Conservation (phyloP, 2,888 invertebrate genomes). For the Dorcus parallelipipedus region DNA sequence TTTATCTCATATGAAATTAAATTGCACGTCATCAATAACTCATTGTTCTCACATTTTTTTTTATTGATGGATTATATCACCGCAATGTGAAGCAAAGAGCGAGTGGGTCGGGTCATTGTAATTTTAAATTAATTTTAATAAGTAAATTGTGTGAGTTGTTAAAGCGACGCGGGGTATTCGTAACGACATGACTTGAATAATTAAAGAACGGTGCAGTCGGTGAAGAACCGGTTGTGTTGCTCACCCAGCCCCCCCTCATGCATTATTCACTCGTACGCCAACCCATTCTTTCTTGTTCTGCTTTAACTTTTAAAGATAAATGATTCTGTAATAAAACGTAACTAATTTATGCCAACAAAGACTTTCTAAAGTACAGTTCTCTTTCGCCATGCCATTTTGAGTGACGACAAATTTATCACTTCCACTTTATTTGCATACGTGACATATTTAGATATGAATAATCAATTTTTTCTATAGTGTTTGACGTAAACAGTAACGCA, state of each 20-base stretch:
- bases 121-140: conserved; percentile 25
- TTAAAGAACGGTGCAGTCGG: conserved; percentile 3
- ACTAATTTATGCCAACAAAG: too few species aligned
- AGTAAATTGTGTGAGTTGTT: conserved; percentile 21
- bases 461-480: too few species aligned
- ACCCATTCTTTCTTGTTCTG: conserved; percentile 8
- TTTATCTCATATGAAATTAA: not conserved
- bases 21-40: conserved; percentile 2
- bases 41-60: not conserved
- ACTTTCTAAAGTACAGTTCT: too few species aligned
- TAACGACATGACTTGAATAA: conserved; percentile 14
- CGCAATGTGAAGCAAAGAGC: conserved; percentile 8
- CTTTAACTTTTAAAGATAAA: too few species aligned
- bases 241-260: conserved; percentile 25
- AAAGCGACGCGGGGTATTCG: conserved; percentile 20
- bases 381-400: too few species aligned
- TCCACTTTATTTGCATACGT: too few species aligned
- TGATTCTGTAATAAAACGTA: too few species aligned
- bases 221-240: conserved; percentile 27
- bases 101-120: conserved; percentile 20
- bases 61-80: conserved; percentile 21
- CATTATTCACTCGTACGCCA: conserved; percentile 28
- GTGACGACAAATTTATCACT: too few species aligned
- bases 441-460: too few species aligned
- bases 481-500: too few species aligned